Percentiles rank a stretch among this genome's conserved stretches.
Evolutionary conservation across 2,113 vertebrate species (phyloP).

Genomic region (Lepus europaeus): DNA sequence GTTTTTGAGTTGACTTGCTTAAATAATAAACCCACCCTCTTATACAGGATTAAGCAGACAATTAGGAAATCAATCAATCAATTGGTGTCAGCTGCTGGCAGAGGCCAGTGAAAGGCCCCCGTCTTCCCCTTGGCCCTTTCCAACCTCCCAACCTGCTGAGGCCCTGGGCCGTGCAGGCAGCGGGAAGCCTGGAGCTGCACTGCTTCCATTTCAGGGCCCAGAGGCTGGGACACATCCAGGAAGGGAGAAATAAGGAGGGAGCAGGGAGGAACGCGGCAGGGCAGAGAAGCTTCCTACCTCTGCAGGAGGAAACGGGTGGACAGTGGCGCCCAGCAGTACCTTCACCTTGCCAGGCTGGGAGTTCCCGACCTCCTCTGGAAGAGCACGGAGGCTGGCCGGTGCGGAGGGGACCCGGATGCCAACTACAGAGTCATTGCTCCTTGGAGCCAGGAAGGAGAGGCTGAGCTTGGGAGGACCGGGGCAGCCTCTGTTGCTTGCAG

Average conservation of each 20-base stretch:
- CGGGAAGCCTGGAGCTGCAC: not conserved
- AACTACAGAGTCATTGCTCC: conserved; percentile 4
- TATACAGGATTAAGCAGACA: conserved; percentile 80
- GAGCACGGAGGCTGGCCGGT: not conserved
- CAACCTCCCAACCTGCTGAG: conserved; percentile 50
- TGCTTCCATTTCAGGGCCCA: conserved; percentile 46
- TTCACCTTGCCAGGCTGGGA: not conserved
- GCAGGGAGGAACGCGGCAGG: not conserved
- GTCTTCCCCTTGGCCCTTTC: not conserved
- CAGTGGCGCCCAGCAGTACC: not conserved
- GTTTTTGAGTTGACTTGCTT: conserved; percentile 82
- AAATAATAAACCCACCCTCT: conserved; percentile 81
- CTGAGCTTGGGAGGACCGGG: not conserved
- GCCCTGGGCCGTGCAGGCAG: not conserved
- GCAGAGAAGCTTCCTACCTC: conserved; percentile 17
- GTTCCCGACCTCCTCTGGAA: not conserved
- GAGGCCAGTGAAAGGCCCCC: conserved; percentile 57
- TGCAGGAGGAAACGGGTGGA: not conserved
- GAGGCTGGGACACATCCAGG: conserved; percentile 38
- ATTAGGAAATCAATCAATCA: conserved; percentile 84
- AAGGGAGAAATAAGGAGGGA: conserved; percentile 10
- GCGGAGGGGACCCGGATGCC: not conserved
- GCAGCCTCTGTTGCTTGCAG: not conserved
- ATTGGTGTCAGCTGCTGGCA: conserved; percentile 78
- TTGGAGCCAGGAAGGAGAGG: not conserved